A percentile compares a stretch with the other conserved stretches of the same genome.
These are phyloP conservation scores for Ormyrus rosae DNA, from an alignment of 2,888 invertebrate genomes.

Conservation along the genomic window DNA sequence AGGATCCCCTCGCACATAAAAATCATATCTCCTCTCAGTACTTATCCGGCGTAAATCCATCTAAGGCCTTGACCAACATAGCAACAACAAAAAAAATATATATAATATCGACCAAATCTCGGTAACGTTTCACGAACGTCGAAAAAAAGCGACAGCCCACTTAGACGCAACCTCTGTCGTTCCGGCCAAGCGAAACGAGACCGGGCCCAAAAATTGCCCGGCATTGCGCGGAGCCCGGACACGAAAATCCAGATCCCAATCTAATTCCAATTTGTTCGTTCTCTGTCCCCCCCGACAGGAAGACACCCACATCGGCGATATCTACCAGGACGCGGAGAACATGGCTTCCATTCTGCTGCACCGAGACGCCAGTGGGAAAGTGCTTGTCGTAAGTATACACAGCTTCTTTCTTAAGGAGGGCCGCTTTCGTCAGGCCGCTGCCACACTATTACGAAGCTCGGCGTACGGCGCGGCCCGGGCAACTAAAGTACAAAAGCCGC, in stretches of 20 bases:
- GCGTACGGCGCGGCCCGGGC: neutral
- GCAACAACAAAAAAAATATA: too few relatives aligned
- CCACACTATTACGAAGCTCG: slow-evolving; percentile 4
- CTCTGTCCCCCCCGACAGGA: slow-evolving; percentile 67
- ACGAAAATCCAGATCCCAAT: too few relatives aligned
- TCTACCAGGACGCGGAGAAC: slow-evolving; percentile 91
- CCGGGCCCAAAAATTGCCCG: too few relatives aligned
- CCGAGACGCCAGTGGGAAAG: slow-evolving; percentile 87
- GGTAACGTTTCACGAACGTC: too few relatives aligned
- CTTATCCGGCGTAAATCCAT: neutral
- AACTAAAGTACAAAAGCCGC: neutral
- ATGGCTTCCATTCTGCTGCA: slow-evolving; percentile 92
- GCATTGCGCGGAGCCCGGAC: too few relatives aligned
- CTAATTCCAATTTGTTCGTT: too few relatives aligned
- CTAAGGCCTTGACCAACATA: neutral
- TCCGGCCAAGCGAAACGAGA: neutral
- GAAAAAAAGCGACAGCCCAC: too few relatives aligned
- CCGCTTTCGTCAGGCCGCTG: slow-evolving; percentile 64
- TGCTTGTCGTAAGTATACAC: slow-evolving; percentile 87
- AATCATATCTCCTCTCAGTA: neutral
- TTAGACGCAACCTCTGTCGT: neutral
- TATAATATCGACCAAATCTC: too few relatives aligned
- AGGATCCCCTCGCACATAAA: too few relatives aligned
- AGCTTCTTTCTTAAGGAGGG: neutral
- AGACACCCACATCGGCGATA: slow-evolving; percentile 86